phyloP scores from a whole-genome alignment of 2,797 vertebrate species.

The Streptopelia turtur region DNA sequence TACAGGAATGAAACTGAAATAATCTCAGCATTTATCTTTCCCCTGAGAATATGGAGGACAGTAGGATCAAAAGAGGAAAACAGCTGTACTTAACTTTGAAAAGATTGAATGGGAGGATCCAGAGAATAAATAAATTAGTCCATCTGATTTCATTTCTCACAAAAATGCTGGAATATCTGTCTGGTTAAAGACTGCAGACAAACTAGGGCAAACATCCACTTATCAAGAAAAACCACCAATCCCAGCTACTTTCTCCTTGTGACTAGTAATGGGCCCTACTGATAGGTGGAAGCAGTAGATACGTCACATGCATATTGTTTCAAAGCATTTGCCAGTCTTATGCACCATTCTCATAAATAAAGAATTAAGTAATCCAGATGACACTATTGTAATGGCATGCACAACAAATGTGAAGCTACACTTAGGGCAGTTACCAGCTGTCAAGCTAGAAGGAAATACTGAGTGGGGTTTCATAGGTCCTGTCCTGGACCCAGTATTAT shows the following conservation, averaged over 20 bases:
- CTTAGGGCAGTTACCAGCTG: not conserved
- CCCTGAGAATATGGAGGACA: not conserved
- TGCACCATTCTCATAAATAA: not conserved
- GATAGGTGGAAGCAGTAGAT: not conserved
- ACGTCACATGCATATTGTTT: not conserved
- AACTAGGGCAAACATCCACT: not conserved
- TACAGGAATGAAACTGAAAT: not conserved
- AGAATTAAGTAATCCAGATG: not conserved
- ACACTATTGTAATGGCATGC: not conserved
- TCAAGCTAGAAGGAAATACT: not conserved
- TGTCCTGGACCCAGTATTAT: conserved; percentile 39
- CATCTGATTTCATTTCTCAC: not conserved
- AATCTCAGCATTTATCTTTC: not conserved
- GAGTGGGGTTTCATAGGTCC: not conserved
- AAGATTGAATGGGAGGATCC: not conserved
- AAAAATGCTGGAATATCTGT: not conserved
- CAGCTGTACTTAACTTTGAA: not conserved
- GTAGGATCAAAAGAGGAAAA: not conserved
- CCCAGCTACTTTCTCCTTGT: not conserved
- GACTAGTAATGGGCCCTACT: not conserved
- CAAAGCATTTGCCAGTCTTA: not conserved
- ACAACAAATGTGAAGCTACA: not conserved
- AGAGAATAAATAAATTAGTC: not conserved
- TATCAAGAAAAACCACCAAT: not conserved
- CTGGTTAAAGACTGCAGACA: not conserved